Percentiles rank a stretch among this genome's conserved stretches.
phyloP scores from a whole-genome alignment of 2,113 vertebrate genomes.

The Erythrocercus mccallii region DNA sequence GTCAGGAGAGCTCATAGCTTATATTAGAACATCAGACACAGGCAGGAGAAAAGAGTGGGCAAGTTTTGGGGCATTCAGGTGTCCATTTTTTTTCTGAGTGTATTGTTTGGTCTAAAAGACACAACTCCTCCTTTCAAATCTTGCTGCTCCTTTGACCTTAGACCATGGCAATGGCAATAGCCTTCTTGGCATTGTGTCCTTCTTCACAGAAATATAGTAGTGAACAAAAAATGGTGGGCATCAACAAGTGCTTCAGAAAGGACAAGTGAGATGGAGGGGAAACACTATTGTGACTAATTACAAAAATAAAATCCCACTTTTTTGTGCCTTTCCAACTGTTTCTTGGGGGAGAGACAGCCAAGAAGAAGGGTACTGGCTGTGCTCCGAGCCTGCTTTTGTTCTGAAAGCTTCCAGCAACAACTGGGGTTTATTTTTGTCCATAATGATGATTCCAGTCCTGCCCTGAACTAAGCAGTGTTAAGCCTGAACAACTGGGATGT shows the following conservation, averaged over 20 bases:
- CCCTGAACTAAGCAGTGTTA: neutral
- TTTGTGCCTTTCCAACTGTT: neutral
- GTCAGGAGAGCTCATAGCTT: neutral
- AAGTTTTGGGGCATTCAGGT: rapidly evolving
- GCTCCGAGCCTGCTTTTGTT: neutral
- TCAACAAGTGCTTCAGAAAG: neutral
- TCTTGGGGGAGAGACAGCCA: neutral
- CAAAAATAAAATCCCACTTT: neutral
- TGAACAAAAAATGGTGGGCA: neutral
- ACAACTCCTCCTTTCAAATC: neutral
- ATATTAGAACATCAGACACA: neutral
- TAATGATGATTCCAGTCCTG: neutral
- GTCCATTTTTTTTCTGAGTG: neutral
- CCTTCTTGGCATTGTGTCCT: neutral
- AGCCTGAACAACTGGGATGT: neutral
- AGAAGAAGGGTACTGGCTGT: neutral
- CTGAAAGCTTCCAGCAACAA: neutral
- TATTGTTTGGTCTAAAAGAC: neutral
- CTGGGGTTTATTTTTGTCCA: conserved; percentile 30
- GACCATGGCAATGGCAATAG: neutral
- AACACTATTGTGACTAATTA: neutral
- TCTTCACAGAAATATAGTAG: neutral
- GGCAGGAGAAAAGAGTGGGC: neutral
- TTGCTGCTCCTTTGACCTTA: neutral
- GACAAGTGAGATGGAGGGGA: neutral